Evolutionary conservation across 1,140 invertebrate species (phyloP), one percentile per base, ranked within the genome.

Genomic region (Chlorops oryzae): DNA sequence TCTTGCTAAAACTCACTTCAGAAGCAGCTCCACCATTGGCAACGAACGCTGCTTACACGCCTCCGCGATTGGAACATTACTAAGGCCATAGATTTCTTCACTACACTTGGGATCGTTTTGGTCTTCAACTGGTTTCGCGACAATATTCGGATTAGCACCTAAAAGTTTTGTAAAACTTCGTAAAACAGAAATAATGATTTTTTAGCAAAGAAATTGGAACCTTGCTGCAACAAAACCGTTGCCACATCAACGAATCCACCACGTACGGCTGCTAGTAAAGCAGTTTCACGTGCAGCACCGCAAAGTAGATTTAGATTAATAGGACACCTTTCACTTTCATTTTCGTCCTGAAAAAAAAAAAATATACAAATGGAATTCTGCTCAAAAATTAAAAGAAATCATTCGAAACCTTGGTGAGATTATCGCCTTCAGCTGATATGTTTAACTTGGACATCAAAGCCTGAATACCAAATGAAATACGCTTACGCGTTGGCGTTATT

Each of bases 381-480:
- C 18, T 5, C 5, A 50, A 50, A 42, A 39, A 25, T 24, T 9
- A n/a, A 42, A 47, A 40, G 20, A 25, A 18, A 55, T 18, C 41
- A 35, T 20, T 49, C 2, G 9, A n/a, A n/a, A 54, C 25, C 22
- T 59, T 56, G 6, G 60, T 51, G 3, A 52, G 21, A 6, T 51
- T 59, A 45, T 61, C 60, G 34, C 42, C 56, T 34, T 59, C 62
- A 12, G 59, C 57, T 43, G 57, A 74, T 63, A 81, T 80, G 67
- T 83, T 89, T 32, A 94, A 72, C 59, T 86, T 86, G 5, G 85
- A 88, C 79, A 93, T 88, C 24, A 93, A 84, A 35, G 85, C 84
- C 58, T 91, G 88, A 55, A 94, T 92, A 2, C 90, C 88, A 59
- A 86, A 84, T 0, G 90, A 92, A 51, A 93, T 88, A 46, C 86